Conservation (phyloP, 2,113 vertebrate species). For the Drymodes brunneopygia region DNA sequence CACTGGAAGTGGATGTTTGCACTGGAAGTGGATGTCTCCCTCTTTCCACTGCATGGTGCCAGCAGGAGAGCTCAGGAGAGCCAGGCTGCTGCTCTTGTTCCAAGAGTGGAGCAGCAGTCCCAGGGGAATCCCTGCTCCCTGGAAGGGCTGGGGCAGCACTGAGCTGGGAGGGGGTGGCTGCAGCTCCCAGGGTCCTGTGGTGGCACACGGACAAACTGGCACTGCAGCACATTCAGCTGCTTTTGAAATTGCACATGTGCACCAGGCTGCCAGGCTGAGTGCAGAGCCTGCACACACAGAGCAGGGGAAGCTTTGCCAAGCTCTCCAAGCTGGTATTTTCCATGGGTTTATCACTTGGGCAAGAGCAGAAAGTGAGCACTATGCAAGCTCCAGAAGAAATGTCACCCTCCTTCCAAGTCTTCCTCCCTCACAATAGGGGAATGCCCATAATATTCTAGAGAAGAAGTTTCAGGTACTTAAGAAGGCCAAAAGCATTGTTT, state of each 20-base stretch:
- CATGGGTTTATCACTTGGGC: not conserved
- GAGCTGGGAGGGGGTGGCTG: not conserved
- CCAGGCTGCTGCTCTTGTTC: not conserved
- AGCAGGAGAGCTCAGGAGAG: not conserved
- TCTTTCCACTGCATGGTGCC: not conserved
- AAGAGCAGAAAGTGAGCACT: not conserved
- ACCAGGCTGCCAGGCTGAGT: not conserved
- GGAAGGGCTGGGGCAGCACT: not conserved
- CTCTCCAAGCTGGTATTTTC: not conserved
- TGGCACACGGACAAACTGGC: not conserved
- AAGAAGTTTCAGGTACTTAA: not conserved
- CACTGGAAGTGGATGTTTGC: not conserved
- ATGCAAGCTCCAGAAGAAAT: not conserved
- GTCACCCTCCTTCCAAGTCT: not conserved
- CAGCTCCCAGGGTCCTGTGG: accelerated
- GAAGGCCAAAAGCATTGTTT: not conserved
- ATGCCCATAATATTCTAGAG: not conserved
- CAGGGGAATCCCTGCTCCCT: not conserved
- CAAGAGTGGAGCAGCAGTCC: not conserved
- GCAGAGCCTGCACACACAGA: not conserved
- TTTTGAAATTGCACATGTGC: not conserved
- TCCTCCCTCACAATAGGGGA: not conserved
- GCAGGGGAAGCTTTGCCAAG: not conserved
- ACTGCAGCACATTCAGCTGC: not conserved
- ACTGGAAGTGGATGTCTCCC: not conserved